Evolutionary conservation across 2,113 vertebrate genomes (phyloP), one percentile per base, ranked within the genome.

Genomic region (Pleuronectes platessa): DNA sequence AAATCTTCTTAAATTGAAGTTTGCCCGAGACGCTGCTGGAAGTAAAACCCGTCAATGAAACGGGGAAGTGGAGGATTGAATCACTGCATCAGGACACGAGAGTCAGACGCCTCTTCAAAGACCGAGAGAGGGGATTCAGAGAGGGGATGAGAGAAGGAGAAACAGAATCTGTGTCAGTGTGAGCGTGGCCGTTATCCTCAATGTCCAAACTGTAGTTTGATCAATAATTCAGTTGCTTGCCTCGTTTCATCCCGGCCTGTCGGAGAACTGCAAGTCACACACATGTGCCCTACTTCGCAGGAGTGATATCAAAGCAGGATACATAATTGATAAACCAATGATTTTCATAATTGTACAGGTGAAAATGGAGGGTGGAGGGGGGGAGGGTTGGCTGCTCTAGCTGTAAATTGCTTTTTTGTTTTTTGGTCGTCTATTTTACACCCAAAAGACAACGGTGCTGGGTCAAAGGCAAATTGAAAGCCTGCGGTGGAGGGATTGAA

Each of bases 391-490:
- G 40, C 14, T 13, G 2, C 13, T 49, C 14, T 49, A 49, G 20
- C 45, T 59, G 62, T 11, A 20, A 71, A 54, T 69, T 21, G 47
- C 27, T 40, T 10, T 2, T 18, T 18, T 66, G 75, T 66, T 78
- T 31, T 58, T 12, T n/a, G 7, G 23, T 58, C 35, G 49, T 67
- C 51, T 20, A 61, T 62, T 56, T 49, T 20, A 20, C 24, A 10
- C 17, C 13, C 47, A 20, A 1, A 1, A 56, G 47, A 53, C 61
- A 24, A 24, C 24, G 0, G 37, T 20, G 8, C 49, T 4, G 81
- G 68, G 81, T 74, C 72, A 84, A 59, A 82, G 68, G 45, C 45
- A 88, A 74, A 78, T 73, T 75, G 83, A 78, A 67, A 56, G 59
- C 70, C 77, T 15, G 47, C 20, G 49, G 69, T 69, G 53, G 26